phyloP scores from a whole-genome alignment of 2,888 invertebrate genomes.

The Chironomus riparius region DNA sequence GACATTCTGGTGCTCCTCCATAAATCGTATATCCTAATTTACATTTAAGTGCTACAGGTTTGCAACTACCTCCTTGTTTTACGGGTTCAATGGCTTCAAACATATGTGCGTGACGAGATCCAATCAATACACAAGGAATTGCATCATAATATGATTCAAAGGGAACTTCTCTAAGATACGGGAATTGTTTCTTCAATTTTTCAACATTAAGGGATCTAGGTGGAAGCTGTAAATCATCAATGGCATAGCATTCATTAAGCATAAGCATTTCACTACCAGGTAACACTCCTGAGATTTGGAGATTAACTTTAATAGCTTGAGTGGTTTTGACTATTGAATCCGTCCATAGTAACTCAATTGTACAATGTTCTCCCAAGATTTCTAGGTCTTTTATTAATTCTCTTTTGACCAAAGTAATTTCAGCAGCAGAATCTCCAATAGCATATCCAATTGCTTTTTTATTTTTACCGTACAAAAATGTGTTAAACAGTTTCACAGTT shows the following conservation, averaged over 20 bases:
- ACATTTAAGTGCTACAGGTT: conserved; percentile 4
- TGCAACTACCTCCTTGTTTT: neutral
- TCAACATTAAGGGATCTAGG: neutral
- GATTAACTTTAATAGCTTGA: neutral
- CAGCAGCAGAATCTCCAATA: neutral
- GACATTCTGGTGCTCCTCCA: neutral
- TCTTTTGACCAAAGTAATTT: neutral
- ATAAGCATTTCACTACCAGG: neutral
- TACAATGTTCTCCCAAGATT: neutral
- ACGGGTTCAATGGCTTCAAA: neutral
- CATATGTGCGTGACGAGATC: neutral
- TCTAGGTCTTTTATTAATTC: neutral
- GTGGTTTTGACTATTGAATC: neutral
- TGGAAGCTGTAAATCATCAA: neutral
- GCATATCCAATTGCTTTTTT: neutral
- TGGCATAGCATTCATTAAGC: neutral
- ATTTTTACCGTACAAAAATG: neutral
- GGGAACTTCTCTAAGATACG: neutral
- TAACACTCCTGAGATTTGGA: neutral
- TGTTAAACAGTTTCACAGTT: neutral
- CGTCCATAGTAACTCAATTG: neutral
- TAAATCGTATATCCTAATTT: conserved; percentile 12
- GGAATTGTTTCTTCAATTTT: neutral
- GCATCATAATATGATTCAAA: neutral
- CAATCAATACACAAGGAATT: neutral